Conservation (phyloP, 2,113 vertebrate species). For the Pantherophis guttatus region DNA sequence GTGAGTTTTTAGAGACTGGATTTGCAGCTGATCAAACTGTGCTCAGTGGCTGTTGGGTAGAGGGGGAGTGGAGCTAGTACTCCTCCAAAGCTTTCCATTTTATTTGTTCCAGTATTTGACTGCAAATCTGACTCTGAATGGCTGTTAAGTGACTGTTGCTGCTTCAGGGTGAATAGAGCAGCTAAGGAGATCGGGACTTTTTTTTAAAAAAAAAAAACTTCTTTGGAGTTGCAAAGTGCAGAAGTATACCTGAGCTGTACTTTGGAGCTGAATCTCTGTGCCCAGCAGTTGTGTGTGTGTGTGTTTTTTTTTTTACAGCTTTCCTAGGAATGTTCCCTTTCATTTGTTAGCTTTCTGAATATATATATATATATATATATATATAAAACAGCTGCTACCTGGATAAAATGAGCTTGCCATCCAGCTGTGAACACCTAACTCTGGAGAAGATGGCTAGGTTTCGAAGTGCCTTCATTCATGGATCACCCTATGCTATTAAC, state of each 20-base stretch:
- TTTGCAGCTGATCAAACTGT: conserved; percentile 47
- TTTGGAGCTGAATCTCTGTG: conserved; percentile 26
- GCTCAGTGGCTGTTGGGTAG: conserved; percentile 16
- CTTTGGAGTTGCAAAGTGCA: conserved; percentile 49
- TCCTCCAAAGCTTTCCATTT: conserved; percentile 50
- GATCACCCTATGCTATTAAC: conserved; percentile 89
- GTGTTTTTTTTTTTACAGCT: conserved; percentile 34
- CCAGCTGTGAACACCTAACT: conserved; percentile 80
- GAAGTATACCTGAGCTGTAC: conserved; percentile 14
- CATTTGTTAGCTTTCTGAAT: conserved; percentile 41
- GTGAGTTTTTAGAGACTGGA: conserved; percentile 40
- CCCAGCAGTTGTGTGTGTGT: conserved; percentile 16
- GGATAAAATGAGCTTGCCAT: conserved; percentile 87
- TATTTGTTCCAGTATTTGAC: conserved; percentile 58
- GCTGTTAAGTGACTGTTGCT: conserved; percentile 63
- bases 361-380: too few species aligned
- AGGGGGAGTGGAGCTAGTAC: conserved; percentile 17
- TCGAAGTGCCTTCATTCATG: conserved; percentile 79
- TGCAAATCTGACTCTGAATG: conserved; percentile 50
- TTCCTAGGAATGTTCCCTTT: conserved; percentile 58
- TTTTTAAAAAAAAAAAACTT: conserved; percentile 27
- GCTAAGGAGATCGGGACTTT: conserved; percentile 15
- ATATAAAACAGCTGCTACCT: conserved; percentile 32
- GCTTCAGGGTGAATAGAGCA: conserved; percentile 31
- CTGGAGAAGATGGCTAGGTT: conserved; percentile 84